Conservation (phyloP, 2,797 vertebrate genomes). For the Megaceryle alcyon region DNA sequence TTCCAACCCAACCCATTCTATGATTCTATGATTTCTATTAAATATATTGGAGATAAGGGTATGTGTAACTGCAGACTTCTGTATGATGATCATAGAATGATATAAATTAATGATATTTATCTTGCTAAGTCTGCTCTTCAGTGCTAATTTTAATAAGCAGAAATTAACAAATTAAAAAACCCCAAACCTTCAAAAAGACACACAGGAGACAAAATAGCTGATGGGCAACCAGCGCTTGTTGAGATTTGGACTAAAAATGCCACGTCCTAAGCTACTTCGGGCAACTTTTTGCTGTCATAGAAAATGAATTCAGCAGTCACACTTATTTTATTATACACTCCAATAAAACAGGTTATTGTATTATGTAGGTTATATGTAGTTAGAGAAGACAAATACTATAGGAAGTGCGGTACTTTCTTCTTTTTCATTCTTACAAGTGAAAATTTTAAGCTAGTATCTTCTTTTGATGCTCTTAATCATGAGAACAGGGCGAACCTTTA, state of each 20-base stretch:
- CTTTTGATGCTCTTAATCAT: background rate
- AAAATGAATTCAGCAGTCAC: background rate
- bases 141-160: background rate
- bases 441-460: background rate
- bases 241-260: background rate
- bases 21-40: background rate
- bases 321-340: conserved; percentile 7
- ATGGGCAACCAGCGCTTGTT: background rate
- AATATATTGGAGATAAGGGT: background rate
- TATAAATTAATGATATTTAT: background rate
- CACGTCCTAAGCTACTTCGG: background rate
- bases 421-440: background rate
- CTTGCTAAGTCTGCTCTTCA: background rate
- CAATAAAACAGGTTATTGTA: background rate
- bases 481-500: background rate
- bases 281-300: background rate
- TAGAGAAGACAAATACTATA: background rate
- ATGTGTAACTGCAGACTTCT: accelerated
- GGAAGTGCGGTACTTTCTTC: background rate
- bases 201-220: background rate
- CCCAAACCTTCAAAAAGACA: background rate
- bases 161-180: background rate
- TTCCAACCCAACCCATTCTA: background rate
- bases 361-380: background rate
- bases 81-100: background rate